phyloP scores from a whole-genome alignment of 2,797 vertebrate species.

The Trichosurus vulpecula region DNA sequence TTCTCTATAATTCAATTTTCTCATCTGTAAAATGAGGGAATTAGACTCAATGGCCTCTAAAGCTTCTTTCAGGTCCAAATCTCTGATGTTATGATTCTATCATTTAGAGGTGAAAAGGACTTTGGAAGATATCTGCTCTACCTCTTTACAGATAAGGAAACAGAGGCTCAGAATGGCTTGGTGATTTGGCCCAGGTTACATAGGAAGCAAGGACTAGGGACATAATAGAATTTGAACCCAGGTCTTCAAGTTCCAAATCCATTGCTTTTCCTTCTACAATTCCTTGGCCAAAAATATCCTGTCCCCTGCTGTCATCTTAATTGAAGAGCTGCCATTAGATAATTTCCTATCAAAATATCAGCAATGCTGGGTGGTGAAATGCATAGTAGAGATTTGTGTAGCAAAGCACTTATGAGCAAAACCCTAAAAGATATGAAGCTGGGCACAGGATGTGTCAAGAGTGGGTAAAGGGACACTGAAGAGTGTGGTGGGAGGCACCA shows the following conservation, averaged over 20 bases:
- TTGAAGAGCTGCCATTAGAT: neutral
- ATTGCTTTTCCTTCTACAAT: neutral
- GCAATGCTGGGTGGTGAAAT: neutral
- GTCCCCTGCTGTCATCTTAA: neutral
- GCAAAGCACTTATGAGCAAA: neutral
- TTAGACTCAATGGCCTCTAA: neutral
- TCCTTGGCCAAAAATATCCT: neutral
- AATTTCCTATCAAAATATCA: neutral
- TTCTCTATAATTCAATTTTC: neutral
- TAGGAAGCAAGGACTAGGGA: neutral
- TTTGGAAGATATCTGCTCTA: neutral
- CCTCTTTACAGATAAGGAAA: neutral
- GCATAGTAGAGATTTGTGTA: neutral
- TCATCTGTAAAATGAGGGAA: neutral
- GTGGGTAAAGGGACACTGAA: neutral
- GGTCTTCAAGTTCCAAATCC: neutral
- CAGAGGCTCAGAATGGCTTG: neutral
- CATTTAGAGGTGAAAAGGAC: neutral
- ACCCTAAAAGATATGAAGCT: neutral
- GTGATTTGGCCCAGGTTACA: neutral
- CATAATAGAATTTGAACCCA: neutral
- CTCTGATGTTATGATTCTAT: neutral
- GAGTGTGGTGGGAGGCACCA: neutral
- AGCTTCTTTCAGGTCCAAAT: neutral
- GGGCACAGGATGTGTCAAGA: neutral